Evolutionary conservation across 1,140 invertebrate genomes (phyloP), one percentile per base, ranked within the genome.

Genomic region (Tyrophagus putrescentiae): DNA sequence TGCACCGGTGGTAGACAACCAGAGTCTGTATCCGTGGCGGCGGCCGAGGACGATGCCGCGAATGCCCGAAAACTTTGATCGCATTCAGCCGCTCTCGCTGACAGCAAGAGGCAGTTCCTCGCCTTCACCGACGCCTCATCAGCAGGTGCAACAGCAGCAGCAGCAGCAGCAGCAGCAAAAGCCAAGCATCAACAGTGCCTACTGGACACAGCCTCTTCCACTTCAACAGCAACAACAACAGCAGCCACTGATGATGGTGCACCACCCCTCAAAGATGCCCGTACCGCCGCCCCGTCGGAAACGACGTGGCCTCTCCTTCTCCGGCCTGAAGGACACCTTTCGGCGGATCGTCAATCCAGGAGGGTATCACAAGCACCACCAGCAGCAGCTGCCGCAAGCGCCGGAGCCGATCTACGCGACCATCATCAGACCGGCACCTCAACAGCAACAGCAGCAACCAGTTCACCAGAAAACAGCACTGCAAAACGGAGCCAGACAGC

Each of bases 201-300:
- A n/a, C n/a, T n/a, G n/a, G n/a, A n/a, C n/a, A n/a, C n/a, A n/a
- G n/a, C n/a, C n/a, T n/a, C n/a, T n/a, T n/a, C n/a, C n/a, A n/a
- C n/a, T n/a, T n/a, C n/a, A n/a, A n/a, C n/a, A n/a, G n/a, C 28
- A 45, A 45, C 7, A 53, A 5, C 7, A 18, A 29, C 28, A 3
- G 27, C 39, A 54, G 39, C 7, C 34, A 44, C 61, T n/a, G 28
- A 50, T 9, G 32, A 25, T 13, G 28, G 18, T 25, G 42, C 27
- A 18, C n/a, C 63, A 83, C 60, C 66, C 70, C 4, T 66, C 70
- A 3, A 70, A 77, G 13, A 79, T 84, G 1, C 86, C 87, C 0
- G 79, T 89, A 6, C 85, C 87, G 6, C 88, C 88, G 27, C 88
- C 87, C 0, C 75, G 87, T 66, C 77, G 84, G 39, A 68, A 66